Evolutionary conservation across 2,113 vertebrate genomes (phyloP), one percentile per base, ranked within the genome.

Genomic region (Bombycilla garrulus): DNA sequence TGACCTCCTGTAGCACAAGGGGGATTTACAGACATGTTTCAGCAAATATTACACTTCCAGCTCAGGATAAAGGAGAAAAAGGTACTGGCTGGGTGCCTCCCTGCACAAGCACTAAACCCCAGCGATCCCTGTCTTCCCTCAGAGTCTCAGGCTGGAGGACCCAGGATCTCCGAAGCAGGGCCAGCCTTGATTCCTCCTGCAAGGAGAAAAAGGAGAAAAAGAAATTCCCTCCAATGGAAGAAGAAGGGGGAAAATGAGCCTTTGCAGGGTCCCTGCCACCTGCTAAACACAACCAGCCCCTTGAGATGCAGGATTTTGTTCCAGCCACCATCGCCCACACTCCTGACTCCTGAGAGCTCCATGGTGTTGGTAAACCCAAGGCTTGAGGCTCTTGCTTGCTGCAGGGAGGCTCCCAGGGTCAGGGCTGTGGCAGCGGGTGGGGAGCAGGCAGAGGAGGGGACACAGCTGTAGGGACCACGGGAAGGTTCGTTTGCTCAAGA

Each of bases 1-100:
- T 96, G 93, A 97, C 93, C 96, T 96, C 74, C 71, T 72, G 76
- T 56, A 86, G 78, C 58, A 81, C 69, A 44, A 66, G 56, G 60
- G 65, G 87, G 95, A 95, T 96, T 96, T 97, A 87, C 69, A 33
- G 56, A 91, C 70, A 61, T 69, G 66, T 93, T 72, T 2, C 1
- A 94, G 66, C 64, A 97, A 95, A 82, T 79, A 92, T 62, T 94
- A 56, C 62, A 70, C 64, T 92, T 93, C 51, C 78, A 54, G 79
- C 51, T 81, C 83, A 33, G 74, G 35, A 56, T 29, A 51, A 85
- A 90, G 71, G 33, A 80, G 50, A 31, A 67, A 84, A 88, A 35
- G 54, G 42, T 9, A 18, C 73, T 5, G 3, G 26, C 84, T 72
- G 56, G 0, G 54, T 90, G 73, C 26, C 21, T 85, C 12, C 36